phyloP scores from a whole-genome alignment of 2,888 invertebrate genomes.

The Eupithecia vulgata region DNA sequence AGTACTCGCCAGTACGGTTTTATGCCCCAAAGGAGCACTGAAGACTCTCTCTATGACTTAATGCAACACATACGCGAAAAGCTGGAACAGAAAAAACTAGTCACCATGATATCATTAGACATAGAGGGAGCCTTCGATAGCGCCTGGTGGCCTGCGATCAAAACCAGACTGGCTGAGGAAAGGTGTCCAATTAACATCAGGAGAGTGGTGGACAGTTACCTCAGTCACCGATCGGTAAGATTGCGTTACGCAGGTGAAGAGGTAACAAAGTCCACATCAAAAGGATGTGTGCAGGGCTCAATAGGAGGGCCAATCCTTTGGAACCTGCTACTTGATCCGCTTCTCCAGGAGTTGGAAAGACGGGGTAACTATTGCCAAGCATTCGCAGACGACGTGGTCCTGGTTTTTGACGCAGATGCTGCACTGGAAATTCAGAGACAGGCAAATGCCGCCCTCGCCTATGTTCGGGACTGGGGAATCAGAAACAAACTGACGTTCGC shows the following conservation, averaged over 20 bases:
- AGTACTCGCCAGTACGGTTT: constrained; percentile 3
- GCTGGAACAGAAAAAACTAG: too few species aligned
- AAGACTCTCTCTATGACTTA: too few species aligned
- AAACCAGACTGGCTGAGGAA: constrained; percentile 24
- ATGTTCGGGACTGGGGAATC: constrained; percentile 25
- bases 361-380: constrained; percentile 28
- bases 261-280: neutral
- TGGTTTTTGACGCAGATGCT: constrained; percentile 29
- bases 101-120: too few species aligned
- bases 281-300: constrained; percentile 14
- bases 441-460: constrained; percentile 36
- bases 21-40: constrained; percentile 18
- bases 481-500: constrained; percentile 12
- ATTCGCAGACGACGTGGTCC: constrained; percentile 29
- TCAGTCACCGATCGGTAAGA: constrained; percentile 23
- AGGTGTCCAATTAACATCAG: constrained; percentile 15
- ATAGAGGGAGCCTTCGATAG: neutral
- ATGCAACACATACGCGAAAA: too few species aligned
- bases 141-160: constrained; percentile 26
- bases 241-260: constrained; percentile 34
- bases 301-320: constrained; percentile 27
- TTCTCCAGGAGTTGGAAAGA: constrained; percentile 7
- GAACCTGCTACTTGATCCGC: constrained; percentile 40
- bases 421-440: constrained; percentile 18
- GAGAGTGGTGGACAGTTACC: constrained; percentile 23